Base-by-base conservation (phyloP, 2,888 invertebrate genomes). In the Melipona beecheii region DNA sequence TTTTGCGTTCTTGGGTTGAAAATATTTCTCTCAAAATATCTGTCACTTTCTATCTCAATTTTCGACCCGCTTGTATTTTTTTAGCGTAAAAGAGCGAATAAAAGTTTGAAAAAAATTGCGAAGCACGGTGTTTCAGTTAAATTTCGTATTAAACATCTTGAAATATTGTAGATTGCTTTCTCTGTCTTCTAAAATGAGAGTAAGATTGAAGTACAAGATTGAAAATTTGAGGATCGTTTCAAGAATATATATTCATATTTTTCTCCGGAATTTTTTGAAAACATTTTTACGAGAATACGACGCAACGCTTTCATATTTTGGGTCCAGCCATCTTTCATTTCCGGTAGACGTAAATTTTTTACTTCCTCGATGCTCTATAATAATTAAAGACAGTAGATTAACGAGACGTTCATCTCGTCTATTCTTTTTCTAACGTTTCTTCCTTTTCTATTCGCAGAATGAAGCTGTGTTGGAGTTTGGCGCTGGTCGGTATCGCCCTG, bases 401-500 rank as follows among this genome's bases (percentile, higher is more conserved):
- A 89, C 78, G 81, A 76, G 77, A 24, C 36, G 54, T 77, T 31
- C 31, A 19, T 27, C 50, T 72, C 50, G 5, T 64, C 31, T 31
- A 56, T 58, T 65, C 36, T 64, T 56, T 49, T n/a, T 31, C 13
- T 62, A 19, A 49, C 13, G 4, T 49, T 50, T 73, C 56, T 52
- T 68, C 49, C 50, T 27, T 68, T 58, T 31, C 72, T 75, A 50
- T 24, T n/a, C 43, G 84, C 86, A 92, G 89, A 90, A 94, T 94
- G 94, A 94, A 94, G 92, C 91, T 94, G 91, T 94, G 92, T 90
- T 94, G 94, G 94, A 93, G 93, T 88, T 90, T 94, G 87, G 87
- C 93, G 90, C 85, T 93, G 85, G 90, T 93, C 94, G 92, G 94
- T 94, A 94, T 96, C 95, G 95, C 95, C 95, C 95, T 96, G 95